Base-by-base conservation (phyloP, 2,888 invertebrate species). In the Chelonus formosanus region DNA sequence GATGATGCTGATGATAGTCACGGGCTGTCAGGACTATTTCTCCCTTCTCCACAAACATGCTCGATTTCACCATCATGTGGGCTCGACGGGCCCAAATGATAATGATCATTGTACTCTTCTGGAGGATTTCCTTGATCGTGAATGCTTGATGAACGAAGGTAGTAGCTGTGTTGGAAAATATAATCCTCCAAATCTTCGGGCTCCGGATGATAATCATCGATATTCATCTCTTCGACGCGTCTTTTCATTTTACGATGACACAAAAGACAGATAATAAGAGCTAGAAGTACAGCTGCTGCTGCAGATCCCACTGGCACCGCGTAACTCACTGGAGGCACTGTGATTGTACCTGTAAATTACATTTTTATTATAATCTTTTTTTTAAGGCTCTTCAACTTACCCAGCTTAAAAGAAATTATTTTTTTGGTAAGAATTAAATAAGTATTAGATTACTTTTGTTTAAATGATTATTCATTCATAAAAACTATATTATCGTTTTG, bases 291-390 rank as follows among this genome's bases (percentile, higher is more conserved):
- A 65, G 85, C 85, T 67, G 86, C 84, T 68, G 86, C 84, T 67
- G 84, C 83, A 70, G 84, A 86, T 67, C 85, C 85, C 71, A 86
- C 85, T 83, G 85, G 78, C 80, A 87, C 78, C 85, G 84, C 86
- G 86, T 88, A 86, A 86, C 86, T 87, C 85, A 88, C 88, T 83
- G 88, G 85, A 79, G 87, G 87, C 76, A 86, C 85, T 65, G 80
- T 84, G 67, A 84, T 83, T 57, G 82, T 76, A 83, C 87, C 87
- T 87, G 82, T 50, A 80, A 79, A 74, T 48, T 40, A 50, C 10
- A 36, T 20, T 35, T 44, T 45, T 45, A 34, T 36, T 53, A 20
- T 20, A 20, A 20, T 20, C 1, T 20, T 20, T 20, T 20, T 20
- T 20, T 20, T 1, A 20, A 20, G 20, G 20, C 2, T 20, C 20